A percentile compares a stretch with the other conserved stretches of the same genome.
Evolutionary conservation across 2,888 invertebrate species (phyloP).

Genomic region (Phragmatobia fuliginosa): DNA sequence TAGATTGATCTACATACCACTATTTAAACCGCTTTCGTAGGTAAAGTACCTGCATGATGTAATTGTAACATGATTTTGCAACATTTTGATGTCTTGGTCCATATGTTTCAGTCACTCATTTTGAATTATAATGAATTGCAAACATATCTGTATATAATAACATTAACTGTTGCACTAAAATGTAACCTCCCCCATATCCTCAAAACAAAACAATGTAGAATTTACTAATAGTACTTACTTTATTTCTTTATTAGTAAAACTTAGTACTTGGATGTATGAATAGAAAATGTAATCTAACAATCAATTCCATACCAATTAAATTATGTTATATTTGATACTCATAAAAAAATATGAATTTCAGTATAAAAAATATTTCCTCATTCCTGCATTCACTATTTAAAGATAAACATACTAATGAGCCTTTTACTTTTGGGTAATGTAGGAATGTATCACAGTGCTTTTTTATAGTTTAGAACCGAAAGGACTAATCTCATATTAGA

Average conservation of each 20-base stretch:
- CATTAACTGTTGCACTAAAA: neutral
- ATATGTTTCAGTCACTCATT: neutral
- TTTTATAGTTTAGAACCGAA: neutral
- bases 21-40: neutral
- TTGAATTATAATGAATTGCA: neutral
- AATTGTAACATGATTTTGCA: neutral
- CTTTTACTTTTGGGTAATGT: neutral
- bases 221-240: neutral
- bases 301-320: too few species aligned
- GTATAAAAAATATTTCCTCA: too few species aligned
- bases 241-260: neutral
- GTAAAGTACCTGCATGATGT: conserved; percentile 8
- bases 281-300: too few species aligned
- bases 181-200: neutral
- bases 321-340: too few species aligned
- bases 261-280: neutral
- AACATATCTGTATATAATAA: neutral
- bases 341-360: too few species aligned
- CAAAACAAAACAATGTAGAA: neutral
- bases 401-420: neutral
- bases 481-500: neutral
- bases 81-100: neutral
- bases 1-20: neutral
- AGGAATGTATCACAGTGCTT: neutral
- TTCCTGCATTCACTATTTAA: too few species aligned